Evolutionary conservation across 2,888 invertebrate genomes (phyloP).

Genomic region (Agapostemon virescens): DNA sequence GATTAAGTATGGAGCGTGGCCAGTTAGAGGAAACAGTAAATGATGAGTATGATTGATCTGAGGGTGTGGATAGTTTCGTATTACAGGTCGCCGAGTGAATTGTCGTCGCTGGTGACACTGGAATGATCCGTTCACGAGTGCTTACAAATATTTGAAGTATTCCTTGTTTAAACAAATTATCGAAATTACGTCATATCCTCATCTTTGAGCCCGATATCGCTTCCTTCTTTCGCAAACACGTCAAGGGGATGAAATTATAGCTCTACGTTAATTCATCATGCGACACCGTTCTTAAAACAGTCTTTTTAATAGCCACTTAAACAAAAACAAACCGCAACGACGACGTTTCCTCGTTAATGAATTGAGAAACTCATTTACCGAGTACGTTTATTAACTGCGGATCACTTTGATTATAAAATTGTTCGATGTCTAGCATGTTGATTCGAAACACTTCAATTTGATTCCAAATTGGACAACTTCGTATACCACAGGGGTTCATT

Average conservation of each 20-base stretch:
- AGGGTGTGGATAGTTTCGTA: conserved; percentile 64
- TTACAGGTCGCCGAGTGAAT: conserved; percentile 67
- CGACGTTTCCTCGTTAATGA: no score
- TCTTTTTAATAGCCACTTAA: conserved; percentile 8
- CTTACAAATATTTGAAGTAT: conserved; percentile 58
- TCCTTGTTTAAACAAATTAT: conserved; percentile 56
- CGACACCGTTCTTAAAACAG: not conserved
- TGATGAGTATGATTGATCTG: conserved; percentile 68
- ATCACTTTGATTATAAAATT: not conserved
- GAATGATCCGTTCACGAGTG: conserved; percentile 4
- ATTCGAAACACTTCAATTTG: no score
- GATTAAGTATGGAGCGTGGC: conserved; percentile 21
- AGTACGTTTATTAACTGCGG: not conserved
- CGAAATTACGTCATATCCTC: conserved; percentile 36
- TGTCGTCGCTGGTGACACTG: conserved; percentile 47
- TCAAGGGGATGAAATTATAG: conserved; percentile 7
- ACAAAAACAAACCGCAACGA: not conserved
- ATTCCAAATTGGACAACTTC: no score
- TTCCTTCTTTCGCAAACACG: conserved; percentile 19
- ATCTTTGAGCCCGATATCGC: conserved; percentile 11
- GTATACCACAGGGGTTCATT: no score
- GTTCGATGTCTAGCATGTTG: not conserved
- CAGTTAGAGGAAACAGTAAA: conserved; percentile 40
- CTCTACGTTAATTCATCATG: not conserved
- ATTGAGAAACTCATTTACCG: not conserved